These are phyloP conservation scores for Apis laboriosa DNA, from an alignment of 1,140 invertebrate genomes.

Conservation along the genomic window DNA sequence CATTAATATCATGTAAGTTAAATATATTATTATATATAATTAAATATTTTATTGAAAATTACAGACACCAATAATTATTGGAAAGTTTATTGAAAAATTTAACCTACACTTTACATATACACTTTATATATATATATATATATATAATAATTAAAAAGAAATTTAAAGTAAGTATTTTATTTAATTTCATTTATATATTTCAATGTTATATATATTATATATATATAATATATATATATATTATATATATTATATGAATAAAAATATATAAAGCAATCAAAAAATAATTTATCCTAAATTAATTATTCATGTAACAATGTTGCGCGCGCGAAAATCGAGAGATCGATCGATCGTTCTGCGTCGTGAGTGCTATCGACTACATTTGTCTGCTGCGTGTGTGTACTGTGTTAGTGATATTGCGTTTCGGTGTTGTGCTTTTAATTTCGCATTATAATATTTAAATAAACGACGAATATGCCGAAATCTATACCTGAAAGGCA, in stretches of 20 bases:
- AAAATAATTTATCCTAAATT: neutral
- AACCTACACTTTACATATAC: no score
- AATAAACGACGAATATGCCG: slow-evolving; percentile 59
- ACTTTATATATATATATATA: neutral
- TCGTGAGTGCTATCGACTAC: slow-evolving; percentile 44
- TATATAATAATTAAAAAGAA: no score
- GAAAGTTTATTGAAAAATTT: neutral
- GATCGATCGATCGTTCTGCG: slow-evolving; percentile 56
- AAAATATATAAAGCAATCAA: neutral
- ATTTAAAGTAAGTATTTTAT: neutral
- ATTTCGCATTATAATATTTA: slow-evolving; percentile 43
- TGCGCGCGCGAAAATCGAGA: slow-evolving; percentile 52
- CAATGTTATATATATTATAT: no score
- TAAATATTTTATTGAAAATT: neutral
- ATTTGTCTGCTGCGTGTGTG: slow-evolving; percentile 53
- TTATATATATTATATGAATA: no score
- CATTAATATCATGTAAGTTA: neutral
- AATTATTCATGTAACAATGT: neutral
- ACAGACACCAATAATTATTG: neutral
- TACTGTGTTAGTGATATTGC: slow-evolving; percentile 57
- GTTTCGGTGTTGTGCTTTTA: slow-evolving; percentile 55
- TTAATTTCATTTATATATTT: neutral
- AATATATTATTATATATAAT: neutral
- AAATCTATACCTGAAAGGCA: slow-evolving; percentile 70
- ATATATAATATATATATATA: no score